phyloP scores from a whole-genome alignment of 2,888 invertebrate species.

The Nephrotoma flavescens region DNA sequence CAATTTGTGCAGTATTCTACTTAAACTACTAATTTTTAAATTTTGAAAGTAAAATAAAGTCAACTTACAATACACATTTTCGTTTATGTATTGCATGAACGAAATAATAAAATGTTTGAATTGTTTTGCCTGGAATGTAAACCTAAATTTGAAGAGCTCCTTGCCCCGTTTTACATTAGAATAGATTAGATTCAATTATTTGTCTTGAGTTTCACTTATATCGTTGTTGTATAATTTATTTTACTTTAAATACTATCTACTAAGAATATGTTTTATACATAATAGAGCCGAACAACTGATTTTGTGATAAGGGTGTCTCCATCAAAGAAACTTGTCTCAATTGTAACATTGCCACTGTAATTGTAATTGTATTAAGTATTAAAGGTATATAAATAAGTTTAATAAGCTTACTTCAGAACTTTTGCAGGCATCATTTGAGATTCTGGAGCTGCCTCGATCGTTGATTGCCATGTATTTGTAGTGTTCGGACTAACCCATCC shows the following conservation, averaged over 20 bases:
- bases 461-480: constrained; percentile 98
- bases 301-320: constrained; percentile 87
- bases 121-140: not conserved
- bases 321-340: constrained; percentile 94
- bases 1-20: not conserved
- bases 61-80: not conserved
- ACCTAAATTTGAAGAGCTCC: not conserved
- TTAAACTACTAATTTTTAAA: not conserved
- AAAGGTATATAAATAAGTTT: not conserved
- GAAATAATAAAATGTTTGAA: not conserved
- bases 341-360: constrained; percentile 83
- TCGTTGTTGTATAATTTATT: not conserved
- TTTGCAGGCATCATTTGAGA: constrained; percentile 99
- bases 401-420: constrained; percentile 64
- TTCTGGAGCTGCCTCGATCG: constrained; percentile 97
- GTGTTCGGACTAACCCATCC: constrained; percentile 98
- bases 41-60: not conserved
- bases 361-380: not conserved
- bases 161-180: not conserved
- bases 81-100: not conserved
- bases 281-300: constrained; percentile 88
- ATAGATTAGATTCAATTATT: not conserved
- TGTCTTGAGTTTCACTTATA: not conserved
- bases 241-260: not conserved
- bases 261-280: constrained; percentile 25